Conservation (phyloP, 2,888 invertebrate species). For the Cosmia trapezina region DNA sequence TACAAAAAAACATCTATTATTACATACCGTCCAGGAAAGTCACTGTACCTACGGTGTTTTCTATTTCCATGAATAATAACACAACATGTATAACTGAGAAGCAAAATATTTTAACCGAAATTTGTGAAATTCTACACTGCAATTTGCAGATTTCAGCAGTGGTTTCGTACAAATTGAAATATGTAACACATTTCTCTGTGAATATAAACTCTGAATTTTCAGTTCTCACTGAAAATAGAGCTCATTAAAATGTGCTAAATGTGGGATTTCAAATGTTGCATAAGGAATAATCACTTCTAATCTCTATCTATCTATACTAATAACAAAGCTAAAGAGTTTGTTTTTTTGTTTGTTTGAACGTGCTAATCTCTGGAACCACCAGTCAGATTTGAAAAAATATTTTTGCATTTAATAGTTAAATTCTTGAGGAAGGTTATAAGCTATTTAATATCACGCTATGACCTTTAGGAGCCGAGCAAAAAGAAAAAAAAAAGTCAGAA, state of each 20-base stretch:
- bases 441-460: too few species aligned
- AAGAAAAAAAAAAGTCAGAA: too few species aligned
- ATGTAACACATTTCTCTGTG: conserved; percentile 25
- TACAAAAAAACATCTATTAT: neutral
- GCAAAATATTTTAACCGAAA: conserved; percentile 21
- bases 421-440: too few species aligned
- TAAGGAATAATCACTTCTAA: neutral
- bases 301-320: neutral
- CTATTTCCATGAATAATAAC: conserved; percentile 2
- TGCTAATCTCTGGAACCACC: too few species aligned
- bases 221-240: conserved; percentile 21
- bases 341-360: too few species aligned
- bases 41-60: neutral
- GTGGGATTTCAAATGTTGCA: neutral
- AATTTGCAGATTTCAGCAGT: conserved; percentile 24
- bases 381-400: too few species aligned
- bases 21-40: neutral
- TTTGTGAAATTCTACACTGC: neutral
- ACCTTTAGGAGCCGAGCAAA: too few species aligned
- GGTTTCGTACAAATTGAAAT: conserved; percentile 37
- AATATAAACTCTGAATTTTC: conserved; percentile 37
- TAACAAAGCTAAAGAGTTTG: too few species aligned
- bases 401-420: too few species aligned
- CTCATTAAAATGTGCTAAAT: conserved; percentile 21
- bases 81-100: neutral